Evolutionary conservation across 1,140 invertebrate genomes (phyloP).

Genomic region (Lepidotrigona ventralis): DNA sequence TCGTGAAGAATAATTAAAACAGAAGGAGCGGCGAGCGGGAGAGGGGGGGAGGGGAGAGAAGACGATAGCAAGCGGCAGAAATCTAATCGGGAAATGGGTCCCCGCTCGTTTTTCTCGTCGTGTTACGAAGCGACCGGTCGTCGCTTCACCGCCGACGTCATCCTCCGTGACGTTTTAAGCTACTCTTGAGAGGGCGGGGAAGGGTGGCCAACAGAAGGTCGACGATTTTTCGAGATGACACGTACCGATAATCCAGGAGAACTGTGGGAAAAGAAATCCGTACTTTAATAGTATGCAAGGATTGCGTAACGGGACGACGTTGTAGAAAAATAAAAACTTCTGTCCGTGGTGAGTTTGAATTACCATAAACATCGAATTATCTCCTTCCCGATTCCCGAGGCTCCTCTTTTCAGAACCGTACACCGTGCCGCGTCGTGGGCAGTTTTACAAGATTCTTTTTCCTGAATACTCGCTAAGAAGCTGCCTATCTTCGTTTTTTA

Average conservation of each 20-base stretch:
- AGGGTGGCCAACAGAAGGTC: background rate
- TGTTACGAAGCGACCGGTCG: slow-evolving; percentile 1
- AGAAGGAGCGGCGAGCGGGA: background rate
- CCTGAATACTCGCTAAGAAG: background rate
- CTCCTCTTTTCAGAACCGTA: background rate
- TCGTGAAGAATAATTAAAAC: slow-evolving; percentile 53
- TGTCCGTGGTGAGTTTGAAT: slow-evolving; percentile 33
- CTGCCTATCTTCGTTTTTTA: background rate
- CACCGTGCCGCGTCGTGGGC: background rate
- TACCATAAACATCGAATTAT: slow-evolving; percentile 58
- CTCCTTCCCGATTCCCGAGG: slow-evolving; percentile 7
- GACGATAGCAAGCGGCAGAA: slow-evolving; percentile 2
- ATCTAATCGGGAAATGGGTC: slow-evolving; percentile 50
- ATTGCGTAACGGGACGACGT: slow-evolving; percentile 50
- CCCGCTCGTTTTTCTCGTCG: slow-evolving; percentile 28
- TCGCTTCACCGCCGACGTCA: slow-evolving; percentile 2
- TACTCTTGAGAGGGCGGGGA: too few relatives aligned
- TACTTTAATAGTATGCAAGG: slow-evolving; percentile 53
- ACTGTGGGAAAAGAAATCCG: slow-evolving; percentile 59
- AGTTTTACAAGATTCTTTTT: background rate
- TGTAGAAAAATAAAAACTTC: slow-evolving; percentile 59
- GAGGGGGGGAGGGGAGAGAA: background rate
- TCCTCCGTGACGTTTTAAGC: slow-evolving; percentile 14
- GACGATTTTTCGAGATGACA: slow-evolving; percentile 52
- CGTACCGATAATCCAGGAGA: slow-evolving; percentile 34